These are phyloP conservation scores for Dromius quadrimaculatus DNA, from an alignment of 2,888 invertebrate species.

Conservation along the genomic window DNA sequence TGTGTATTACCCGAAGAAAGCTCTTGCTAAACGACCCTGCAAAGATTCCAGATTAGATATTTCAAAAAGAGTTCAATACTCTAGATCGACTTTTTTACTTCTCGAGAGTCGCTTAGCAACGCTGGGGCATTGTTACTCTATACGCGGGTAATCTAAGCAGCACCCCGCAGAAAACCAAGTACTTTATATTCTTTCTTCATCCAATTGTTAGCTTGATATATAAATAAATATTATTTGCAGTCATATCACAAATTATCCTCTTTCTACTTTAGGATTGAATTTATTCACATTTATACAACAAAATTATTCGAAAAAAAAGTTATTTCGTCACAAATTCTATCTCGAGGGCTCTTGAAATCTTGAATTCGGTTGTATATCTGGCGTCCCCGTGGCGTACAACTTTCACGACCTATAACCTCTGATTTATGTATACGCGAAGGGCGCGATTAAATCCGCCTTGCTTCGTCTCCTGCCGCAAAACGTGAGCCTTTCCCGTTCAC, in stretches of 20 bases:
- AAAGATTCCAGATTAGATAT: conserved; percentile 65
- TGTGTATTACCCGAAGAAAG: conserved; percentile 48
- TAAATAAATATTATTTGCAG: too few species aligned
- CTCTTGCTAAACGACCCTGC: conserved; percentile 63
- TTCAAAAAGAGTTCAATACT: conserved; percentile 61
- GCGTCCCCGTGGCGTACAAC: conserved; percentile 7
- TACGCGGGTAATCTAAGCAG: conserved; percentile 15
- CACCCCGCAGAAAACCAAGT: conserved; percentile 4
- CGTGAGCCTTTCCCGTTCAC: background rate
- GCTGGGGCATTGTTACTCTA: conserved; percentile 23
- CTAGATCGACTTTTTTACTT: conserved; percentile 64
- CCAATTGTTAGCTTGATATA: too few species aligned
- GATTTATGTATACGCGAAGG: conserved; percentile 36
- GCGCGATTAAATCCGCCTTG: conserved; percentile 33
- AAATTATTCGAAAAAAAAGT: background rate
- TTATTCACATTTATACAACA: background rate
- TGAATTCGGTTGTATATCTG: conserved; percentile 10
- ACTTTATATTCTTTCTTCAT: too few species aligned
- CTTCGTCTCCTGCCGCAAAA: conserved; percentile 9
- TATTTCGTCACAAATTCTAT: conserved; percentile 1
- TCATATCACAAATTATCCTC: too few species aligned
- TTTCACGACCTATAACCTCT: conserved; percentile 36
- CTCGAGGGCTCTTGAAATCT: conserved; percentile 6
- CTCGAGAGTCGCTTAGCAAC: conserved; percentile 27
- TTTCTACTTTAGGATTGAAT: background rate